phyloP scores from a whole-genome alignment of 2,888 invertebrate genomes.

The Carabus problematicus region DNA sequence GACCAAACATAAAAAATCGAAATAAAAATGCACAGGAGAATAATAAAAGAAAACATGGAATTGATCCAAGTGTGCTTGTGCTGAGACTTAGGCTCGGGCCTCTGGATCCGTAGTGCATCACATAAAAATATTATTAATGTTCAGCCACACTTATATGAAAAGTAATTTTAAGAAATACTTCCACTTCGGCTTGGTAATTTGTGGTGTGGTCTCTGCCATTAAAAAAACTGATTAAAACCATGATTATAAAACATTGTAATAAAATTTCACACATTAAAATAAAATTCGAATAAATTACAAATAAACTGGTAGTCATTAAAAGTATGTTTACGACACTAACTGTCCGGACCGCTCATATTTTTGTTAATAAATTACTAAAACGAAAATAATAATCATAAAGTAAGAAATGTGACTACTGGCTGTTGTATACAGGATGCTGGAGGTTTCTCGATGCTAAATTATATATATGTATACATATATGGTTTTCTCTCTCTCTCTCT shows the following conservation, averaged over 20 bases:
- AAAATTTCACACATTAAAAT: constrained; percentile 62
- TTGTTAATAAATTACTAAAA: constrained; percentile 61
- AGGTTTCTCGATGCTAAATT: too few species aligned
- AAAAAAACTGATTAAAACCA: constrained; percentile 60
- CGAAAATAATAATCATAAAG: constrained; percentile 60
- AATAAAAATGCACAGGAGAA: too few species aligned
- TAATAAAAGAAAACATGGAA: too few species aligned
- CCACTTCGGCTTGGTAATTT: constrained; percentile 50
- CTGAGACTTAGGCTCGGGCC: too few species aligned
- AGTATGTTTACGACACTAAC: constrained; percentile 60
- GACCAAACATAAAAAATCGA: too few species aligned
- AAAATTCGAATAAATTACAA: constrained; percentile 62
- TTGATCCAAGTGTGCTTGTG: too few species aligned
- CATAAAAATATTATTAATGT: constrained; percentile 8
- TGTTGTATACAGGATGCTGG: background rate
- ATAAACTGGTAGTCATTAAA: constrained; percentile 61
- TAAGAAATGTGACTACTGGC: constrained; percentile 60
- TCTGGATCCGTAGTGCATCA: background rate
- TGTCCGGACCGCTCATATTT: constrained; percentile 59
- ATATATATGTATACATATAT: background rate
- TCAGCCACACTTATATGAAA: background rate
- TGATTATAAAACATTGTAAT: constrained; percentile 62
- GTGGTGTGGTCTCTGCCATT: constrained; percentile 57
- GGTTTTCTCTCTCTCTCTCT: background rate
- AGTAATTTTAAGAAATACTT: constrained; percentile 13